Conservation (phyloP, 2,113 vertebrate species). For the Gymnarchus niloticus region DNA sequence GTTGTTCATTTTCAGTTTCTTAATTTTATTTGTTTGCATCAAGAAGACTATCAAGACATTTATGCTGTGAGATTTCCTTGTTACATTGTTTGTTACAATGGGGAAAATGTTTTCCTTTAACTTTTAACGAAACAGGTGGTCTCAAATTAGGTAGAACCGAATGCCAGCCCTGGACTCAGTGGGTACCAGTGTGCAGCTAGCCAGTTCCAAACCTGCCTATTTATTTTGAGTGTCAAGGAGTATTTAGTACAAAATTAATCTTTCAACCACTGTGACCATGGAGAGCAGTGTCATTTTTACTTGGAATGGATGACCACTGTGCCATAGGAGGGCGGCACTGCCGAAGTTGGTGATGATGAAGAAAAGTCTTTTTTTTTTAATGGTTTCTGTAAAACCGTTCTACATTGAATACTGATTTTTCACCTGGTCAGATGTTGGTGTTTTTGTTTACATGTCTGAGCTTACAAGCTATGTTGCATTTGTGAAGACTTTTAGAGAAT, state of each 20-base stretch:
- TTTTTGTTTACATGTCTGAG: neutral
- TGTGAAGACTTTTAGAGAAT: neutral
- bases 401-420: neutral
- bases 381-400: neutral
- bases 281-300: neutral
- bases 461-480: neutral
- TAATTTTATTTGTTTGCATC: neutral
- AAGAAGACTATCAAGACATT: neutral
- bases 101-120: neutral
- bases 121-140: neutral
- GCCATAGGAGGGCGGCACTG: neutral
- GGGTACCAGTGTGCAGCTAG: neutral
- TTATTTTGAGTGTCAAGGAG: neutral
- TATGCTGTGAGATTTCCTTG: neutral
- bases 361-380: neutral
- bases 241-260: neutral
- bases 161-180: neutral
- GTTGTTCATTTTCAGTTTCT: neutral
- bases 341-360: neutral
- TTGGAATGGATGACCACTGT: neutral
- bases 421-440: neutral
- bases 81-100: neutral
- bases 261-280: neutral
- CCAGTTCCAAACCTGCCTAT: neutral
- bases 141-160: neutral